phyloP scores from a whole-genome alignment of 2,888 invertebrate species.

The Lottia scabra region DNA sequence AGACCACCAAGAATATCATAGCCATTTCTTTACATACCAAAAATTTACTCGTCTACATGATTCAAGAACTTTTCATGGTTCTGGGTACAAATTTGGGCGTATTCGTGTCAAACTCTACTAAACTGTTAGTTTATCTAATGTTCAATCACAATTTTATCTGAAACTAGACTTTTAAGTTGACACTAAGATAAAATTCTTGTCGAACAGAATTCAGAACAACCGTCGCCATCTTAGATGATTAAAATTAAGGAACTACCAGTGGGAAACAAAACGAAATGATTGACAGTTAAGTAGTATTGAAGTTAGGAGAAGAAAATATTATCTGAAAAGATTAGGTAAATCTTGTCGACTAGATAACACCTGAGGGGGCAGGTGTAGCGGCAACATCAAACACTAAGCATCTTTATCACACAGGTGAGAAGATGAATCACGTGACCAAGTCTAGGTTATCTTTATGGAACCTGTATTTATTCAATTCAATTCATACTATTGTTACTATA shows the following conservation, averaged over 20 bases:
- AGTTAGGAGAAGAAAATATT: neutral
- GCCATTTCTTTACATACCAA: no score
- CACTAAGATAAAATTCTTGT: constrained; percentile 6
- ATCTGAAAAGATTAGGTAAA: constrained; percentile 4
- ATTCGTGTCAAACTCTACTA: neutral
- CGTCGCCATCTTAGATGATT: neutral
- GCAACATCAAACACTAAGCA: constrained; percentile 4
- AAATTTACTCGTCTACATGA: no score
- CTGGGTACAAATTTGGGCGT: neutral
- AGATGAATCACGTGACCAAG: neutral
- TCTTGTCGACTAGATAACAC: constrained; percentile 1
- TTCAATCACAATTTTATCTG: neutral
- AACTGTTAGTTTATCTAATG: neutral
- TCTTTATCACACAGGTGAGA: constrained; percentile 6
- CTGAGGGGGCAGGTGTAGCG: constrained; percentile 2
- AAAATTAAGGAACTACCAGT: neutral
- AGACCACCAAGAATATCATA: no score
- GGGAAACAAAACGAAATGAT: neutral
- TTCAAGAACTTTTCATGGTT: no score
- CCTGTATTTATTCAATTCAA: neutral
- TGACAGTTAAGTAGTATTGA: neutral
- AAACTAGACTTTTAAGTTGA: neutral
- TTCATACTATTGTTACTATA: neutral
- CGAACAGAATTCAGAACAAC: neutral
- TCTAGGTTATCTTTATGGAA: neutral